Evolutionary conservation across 2,797 vertebrate genomes (phyloP).

Genomic region (Menidia menidia): DNA sequence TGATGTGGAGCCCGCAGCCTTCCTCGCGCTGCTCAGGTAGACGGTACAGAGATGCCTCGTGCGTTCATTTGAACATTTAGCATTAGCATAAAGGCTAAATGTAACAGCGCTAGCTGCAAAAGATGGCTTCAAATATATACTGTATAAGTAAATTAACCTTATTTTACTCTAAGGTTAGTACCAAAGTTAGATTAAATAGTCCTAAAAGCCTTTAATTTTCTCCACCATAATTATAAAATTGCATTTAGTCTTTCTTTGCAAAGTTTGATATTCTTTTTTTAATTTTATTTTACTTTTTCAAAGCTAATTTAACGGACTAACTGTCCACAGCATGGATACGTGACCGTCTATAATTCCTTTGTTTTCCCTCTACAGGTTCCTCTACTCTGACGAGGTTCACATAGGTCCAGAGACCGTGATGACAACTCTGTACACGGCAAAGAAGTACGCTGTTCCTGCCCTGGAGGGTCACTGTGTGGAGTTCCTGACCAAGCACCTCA

Average conservation of each 20-base stretch:
- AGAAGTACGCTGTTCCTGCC: slow-evolving; percentile 97
- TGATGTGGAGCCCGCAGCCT: slow-evolving; percentile 92
- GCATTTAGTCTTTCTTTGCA: too few relatives aligned
- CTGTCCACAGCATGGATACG: too few relatives aligned
- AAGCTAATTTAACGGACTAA: too few relatives aligned
- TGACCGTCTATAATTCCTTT: not conserved
- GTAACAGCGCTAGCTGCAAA: not conserved
- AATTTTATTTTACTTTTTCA: too few relatives aligned
- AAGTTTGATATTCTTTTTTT: too few relatives aligned
- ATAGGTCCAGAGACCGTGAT: slow-evolving; percentile 98
- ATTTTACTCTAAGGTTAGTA: too few relatives aligned
- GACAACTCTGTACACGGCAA: slow-evolving; percentile 97
- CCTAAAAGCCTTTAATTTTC: too few relatives aligned
- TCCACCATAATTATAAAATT: too few relatives aligned
- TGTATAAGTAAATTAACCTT: not conserved
- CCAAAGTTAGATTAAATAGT: too few relatives aligned
- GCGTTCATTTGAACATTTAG: not conserved
- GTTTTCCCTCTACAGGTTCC: slow-evolving; percentile 83
- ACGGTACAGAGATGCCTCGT: not conserved
- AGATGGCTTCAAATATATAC: not conserved
- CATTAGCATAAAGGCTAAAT: not conserved
- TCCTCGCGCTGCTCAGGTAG: slow-evolving; percentile 91
- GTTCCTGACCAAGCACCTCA: slow-evolving; percentile 97
- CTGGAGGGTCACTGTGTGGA: slow-evolving; percentile 96
- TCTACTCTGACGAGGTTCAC: slow-evolving; percentile 98